A percentile compares a stretch with the other conserved stretches of the same genome.
These are phyloP conservation scores for Ditylenchus dipsaci DNA, from an alignment of 1,140 invertebrate genomes.

Conservation along the genomic window DNA sequence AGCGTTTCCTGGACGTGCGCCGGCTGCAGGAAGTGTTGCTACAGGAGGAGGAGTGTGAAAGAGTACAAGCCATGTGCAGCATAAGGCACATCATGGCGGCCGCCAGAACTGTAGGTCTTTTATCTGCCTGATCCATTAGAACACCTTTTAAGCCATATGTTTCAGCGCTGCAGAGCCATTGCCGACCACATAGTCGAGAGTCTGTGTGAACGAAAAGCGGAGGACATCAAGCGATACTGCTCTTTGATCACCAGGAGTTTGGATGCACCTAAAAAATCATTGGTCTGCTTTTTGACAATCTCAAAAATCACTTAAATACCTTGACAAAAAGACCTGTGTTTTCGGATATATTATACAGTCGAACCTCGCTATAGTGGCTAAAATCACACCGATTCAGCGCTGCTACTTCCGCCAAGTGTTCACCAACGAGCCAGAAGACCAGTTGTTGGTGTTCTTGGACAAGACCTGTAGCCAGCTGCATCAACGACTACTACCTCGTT, in stretches of 20 bases:
- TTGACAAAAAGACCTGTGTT: too few relatives aligned
- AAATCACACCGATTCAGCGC: neutral
- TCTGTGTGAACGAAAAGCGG: slow-evolving; percentile 23
- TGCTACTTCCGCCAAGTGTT: slow-evolving; percentile 28
- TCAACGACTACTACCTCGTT: slow-evolving; percentile 16
- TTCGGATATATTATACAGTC: too few relatives aligned
- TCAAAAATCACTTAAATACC: neutral
- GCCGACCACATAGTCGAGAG: slow-evolving; percentile 24
- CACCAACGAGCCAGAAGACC: slow-evolving; percentile 18
- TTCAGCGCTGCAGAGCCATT: slow-evolving; percentile 31
- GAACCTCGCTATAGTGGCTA: too few relatives aligned
- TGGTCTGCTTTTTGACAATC: slow-evolving; percentile 7
- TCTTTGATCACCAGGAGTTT: slow-evolving; percentile 13
- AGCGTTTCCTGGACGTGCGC: slow-evolving; percentile 27
- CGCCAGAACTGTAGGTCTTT: slow-evolving; percentile 8
- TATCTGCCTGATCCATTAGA: neutral
- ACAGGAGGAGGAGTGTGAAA: slow-evolving; percentile 33
- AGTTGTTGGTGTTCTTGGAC: slow-evolving; percentile 26
- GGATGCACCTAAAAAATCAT: slow-evolving; percentile 18
- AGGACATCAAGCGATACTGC: slow-evolving; percentile 18
- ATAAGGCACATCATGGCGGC: slow-evolving; percentile 25
- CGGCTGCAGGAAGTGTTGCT: slow-evolving; percentile 3
- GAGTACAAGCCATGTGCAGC: slow-evolving; percentile 10
- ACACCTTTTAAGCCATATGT: neutral
- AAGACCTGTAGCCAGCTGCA: slow-evolving; percentile 33